phyloP scores from a whole-genome alignment of 2,113 vertebrate species.

The Lophochroa leadbeateri region DNA sequence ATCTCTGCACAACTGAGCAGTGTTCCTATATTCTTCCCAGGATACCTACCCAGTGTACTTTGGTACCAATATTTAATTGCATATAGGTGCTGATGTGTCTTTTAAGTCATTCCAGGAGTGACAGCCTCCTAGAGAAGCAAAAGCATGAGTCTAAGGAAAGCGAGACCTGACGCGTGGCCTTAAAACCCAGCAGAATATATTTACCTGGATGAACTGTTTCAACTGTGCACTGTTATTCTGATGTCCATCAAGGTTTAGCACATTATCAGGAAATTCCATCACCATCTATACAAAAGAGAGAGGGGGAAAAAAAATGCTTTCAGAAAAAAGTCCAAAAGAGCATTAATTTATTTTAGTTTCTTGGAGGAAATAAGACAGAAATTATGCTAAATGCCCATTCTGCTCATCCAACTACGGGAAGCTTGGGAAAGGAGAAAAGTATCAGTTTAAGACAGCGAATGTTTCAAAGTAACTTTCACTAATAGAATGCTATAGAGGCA shows the following conservation, averaged over 20 bases:
- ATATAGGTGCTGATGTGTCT: background rate
- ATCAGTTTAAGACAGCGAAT: background rate
- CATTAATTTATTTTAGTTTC: background rate
- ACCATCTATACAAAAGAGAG: conserved; percentile 84
- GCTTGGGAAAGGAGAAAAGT: background rate
- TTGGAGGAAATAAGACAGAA: background rate
- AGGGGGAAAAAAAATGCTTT: background rate
- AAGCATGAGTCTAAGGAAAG: background rate
- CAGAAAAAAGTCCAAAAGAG: background rate
- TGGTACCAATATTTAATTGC: background rate
- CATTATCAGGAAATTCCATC: conserved; percentile 95
- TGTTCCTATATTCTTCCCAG: no score
- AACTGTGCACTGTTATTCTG: conserved; percentile 85
- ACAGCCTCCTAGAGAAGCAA: background rate
- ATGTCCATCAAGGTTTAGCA: conserved; percentile 87
- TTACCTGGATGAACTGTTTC: conserved; percentile 94
- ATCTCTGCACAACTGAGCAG: no score
- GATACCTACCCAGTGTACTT: no score
- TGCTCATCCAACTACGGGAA: background rate
- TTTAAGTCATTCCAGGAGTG: background rate
- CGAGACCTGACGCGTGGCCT: background rate
- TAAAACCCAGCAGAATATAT: background rate
- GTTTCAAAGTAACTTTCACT: background rate
- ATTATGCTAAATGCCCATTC: background rate
- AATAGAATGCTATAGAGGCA: background rate